Percentiles rank a stretch among this genome's conserved stretches.
phyloP scores from a whole-genome alignment of 2,888 invertebrate genomes.

The Steinernema carpocapsae region DNA sequence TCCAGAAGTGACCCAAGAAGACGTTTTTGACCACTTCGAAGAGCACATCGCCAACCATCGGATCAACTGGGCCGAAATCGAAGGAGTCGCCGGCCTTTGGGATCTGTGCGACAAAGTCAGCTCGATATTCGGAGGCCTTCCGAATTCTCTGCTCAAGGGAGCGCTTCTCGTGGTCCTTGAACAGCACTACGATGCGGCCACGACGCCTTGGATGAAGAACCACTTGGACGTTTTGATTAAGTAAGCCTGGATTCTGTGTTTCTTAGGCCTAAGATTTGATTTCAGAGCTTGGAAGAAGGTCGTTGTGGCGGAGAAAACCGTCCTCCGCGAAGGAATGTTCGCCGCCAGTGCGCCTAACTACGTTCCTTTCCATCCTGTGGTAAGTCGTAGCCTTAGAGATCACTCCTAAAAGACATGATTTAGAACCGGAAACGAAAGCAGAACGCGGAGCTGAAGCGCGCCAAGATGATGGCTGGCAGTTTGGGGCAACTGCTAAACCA shows the following conservation, averaged over 20 bases:
- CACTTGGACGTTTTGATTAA: background rate
- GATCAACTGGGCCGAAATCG: conserved; percentile 51
- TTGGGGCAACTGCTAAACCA: background rate
- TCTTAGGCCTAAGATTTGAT: background rate
- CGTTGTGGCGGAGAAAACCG: background rate
- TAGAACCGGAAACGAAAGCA: background rate
- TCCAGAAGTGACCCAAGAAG: conserved; percentile 1
- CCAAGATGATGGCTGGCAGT: background rate
- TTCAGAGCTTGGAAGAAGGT: background rate
- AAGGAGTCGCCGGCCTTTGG: conserved; percentile 49
- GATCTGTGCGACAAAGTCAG: conserved; percentile 45
- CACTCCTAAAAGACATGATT: background rate
- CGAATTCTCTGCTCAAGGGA: conserved; percentile 54
- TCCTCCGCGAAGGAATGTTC: background rate
- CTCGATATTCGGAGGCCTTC: conserved; percentile 46
- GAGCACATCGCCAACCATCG: conserved; percentile 43
- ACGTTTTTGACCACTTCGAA: background rate
- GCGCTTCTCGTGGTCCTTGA: conserved; percentile 48
- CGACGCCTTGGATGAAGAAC: background rate
- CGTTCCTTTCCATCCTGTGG: background rate
- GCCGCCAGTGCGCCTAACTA: background rate
- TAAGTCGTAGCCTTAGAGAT: background rate
- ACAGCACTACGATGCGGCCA: conserved; percentile 39
- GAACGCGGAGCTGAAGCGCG: background rate
- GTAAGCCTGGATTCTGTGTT: background rate